Evolutionary conservation across 2,113 vertebrate genomes (phyloP), one percentile per base, ranked within the genome.

Genomic region (Aspidoscelis tigris): DNA sequence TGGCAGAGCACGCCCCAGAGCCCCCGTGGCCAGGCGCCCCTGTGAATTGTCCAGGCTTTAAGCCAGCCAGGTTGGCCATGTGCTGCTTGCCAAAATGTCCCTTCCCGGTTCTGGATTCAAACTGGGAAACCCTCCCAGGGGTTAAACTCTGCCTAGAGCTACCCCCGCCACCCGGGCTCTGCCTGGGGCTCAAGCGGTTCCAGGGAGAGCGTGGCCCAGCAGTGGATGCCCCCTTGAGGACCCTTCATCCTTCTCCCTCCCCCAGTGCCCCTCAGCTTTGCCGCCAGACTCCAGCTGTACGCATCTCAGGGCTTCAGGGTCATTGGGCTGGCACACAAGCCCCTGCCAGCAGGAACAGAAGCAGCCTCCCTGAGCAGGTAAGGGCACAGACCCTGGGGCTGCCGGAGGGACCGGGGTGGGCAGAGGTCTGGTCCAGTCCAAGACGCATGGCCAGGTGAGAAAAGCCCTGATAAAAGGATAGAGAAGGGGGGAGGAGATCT

Each of bases 281-380:
- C 89, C 89, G 93, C 90, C 43, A 91, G 95, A 26, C 95, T 97
- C 79, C 94, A 94, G 91, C 79, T 91, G 88, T 96, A 96, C 80
- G 95, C 96, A 1, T 89, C 92, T 0, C 95, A 92, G 84, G 96
- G 96, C 50, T 97, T 97, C 84, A 90, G 96, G 12, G 96, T 97
- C 87, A 95, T 97, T 3, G 96, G 93, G 0, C 87, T 97, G 89
- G 96, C 96, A 21, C 95, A 90, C 80, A 97, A 96, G 79, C 70
- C 89, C 69, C 84, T 96, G 65, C 94, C 87, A 61, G 26, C 7
- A 24, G 88, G 88, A 39, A 88, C 84, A 33, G 84, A 64, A 0
- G 12, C 74, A 10, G 41, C 90, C 66, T 64, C 86, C 75, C 88
- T 95, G 61, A 91, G 53, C 0, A 96, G 96, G 96, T 96, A 90